Evolutionary conservation across 2,888 invertebrate genomes (phyloP).

Genomic region (Coelogynopora nodosa): DNA sequence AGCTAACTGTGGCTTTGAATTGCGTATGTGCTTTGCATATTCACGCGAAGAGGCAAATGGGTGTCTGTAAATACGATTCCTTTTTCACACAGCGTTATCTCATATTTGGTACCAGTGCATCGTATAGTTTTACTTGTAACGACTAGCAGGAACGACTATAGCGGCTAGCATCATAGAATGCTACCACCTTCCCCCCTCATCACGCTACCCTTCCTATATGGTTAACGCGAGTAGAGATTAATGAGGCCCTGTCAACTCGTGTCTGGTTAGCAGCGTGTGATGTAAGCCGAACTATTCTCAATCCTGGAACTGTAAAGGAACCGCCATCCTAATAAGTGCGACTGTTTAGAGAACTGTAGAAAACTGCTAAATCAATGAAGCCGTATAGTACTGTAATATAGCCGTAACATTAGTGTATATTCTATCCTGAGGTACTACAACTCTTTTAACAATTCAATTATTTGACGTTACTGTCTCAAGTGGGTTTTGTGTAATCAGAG

Average conservation of each 20-base stretch:
- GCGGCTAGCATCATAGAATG: neutral
- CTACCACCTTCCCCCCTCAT: neutral
- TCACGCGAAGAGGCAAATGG: neutral
- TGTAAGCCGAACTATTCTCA: neutral
- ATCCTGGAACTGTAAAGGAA: neutral
- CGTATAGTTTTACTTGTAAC: too few species aligned
- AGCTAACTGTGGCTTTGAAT: neutral
- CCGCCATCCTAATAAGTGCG: neutral
- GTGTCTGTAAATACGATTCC: neutral
- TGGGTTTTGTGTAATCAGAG: neutral
- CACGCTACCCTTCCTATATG: neutral
- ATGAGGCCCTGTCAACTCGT: neutral
- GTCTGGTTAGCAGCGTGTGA: conserved; percentile 10
- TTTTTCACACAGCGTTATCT: neutral
- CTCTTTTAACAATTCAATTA: neutral
- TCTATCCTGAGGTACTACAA: neutral
- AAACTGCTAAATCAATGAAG: neutral
- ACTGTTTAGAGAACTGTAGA: neutral
- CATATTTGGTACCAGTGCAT: neutral
- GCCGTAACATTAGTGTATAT: neutral
- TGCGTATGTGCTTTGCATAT: neutral
- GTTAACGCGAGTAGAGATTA: neutral
- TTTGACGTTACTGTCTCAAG: neutral
- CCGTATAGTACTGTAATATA: neutral
- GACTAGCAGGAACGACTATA: neutral